Percentiles rank a stretch among this genome's conserved stretches.
phyloP scores from a whole-genome alignment of 1,140 invertebrate species.

The Streblospio benedicti region DNA sequence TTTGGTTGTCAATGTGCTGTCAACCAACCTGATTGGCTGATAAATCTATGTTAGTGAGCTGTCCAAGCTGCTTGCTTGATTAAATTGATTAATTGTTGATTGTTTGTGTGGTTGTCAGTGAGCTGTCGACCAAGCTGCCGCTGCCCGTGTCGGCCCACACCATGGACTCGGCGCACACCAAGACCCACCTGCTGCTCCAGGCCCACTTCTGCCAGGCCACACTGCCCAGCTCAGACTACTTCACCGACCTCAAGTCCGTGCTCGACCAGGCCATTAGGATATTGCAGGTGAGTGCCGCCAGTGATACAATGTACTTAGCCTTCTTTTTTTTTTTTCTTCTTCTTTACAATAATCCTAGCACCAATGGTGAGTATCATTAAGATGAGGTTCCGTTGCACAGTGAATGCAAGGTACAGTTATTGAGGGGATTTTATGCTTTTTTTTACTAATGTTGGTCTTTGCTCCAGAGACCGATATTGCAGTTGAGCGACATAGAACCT shows the following conservation, averaged over 20 bases:
- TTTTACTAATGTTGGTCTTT: too few relatives aligned
- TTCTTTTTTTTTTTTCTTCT: slow-evolving; percentile 10
- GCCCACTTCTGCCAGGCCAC: slow-evolving; percentile 75
- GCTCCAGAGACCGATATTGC: too few relatives aligned
- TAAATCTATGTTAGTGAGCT: neutral
- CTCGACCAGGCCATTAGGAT: slow-evolving; percentile 92
- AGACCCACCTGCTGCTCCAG: slow-evolving; percentile 86
- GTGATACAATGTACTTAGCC: neutral
- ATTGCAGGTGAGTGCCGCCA: slow-evolving; percentile 58
- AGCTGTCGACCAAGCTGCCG: slow-evolving; percentile 70
- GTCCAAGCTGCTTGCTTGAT: neutral
- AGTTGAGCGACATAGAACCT: too few relatives aligned
- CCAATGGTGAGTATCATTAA: too few relatives aligned
- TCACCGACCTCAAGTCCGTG: slow-evolving; percentile 92
- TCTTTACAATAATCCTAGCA: too few relatives aligned
- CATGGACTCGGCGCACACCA: slow-evolving; percentile 84
- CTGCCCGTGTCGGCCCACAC: slow-evolving; percentile 62
- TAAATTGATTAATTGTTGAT: neutral
- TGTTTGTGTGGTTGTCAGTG: slow-evolving; percentile 53
- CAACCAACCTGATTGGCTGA: neutral
- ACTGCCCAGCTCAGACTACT: slow-evolving; percentile 85
- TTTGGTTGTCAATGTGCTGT: too few relatives aligned
- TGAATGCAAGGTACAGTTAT: too few relatives aligned
- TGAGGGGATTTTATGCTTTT: too few relatives aligned
- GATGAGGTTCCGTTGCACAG: too few relatives aligned